Evolutionary conservation across 2,113 vertebrate genomes (phyloP), one percentile per base, ranked within the genome.

Genomic region (Rattus rattus): DNA sequence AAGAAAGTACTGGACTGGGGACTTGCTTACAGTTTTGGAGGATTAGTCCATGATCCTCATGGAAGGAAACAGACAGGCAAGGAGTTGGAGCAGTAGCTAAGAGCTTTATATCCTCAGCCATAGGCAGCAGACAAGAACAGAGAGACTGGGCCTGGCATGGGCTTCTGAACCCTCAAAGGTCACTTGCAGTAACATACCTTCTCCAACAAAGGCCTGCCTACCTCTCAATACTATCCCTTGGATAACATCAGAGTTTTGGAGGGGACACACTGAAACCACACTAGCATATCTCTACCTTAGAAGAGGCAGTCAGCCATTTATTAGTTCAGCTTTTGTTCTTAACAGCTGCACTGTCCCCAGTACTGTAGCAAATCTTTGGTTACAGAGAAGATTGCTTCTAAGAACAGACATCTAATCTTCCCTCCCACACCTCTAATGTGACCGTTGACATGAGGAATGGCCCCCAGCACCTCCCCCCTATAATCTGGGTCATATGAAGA

Each of bases 261-360:
- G 36, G 81, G 56, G 36, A 61, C n/a, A 16, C 54, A 91, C 3
- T 72, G 14, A 72, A 72, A 36, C 39, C 43, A 72, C 1, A 28
- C 3, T 28, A 90, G 33, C 36, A 69, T 13, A 9, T 33, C 65
- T 94, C 39, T 92, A 17, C 30, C 52, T 94, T 83, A 56, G 4
- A 88, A n/a, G 89, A 95, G 81, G 80, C 28, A 80, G 26, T 93
- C 20, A 75, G 36, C n/a, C 84, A 76, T 28, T 77, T 79, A 85
- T 77, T 95, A 94, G n/a, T 39, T 73, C 36, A 72, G 72, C 43
- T 92, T 88, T 91, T 87, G 67, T 91, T 56, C 47, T 59, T 92
- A 92, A 81, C 0, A 4, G 43, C 79, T 17, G 20, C 39, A 52
- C 52, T 84, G 39, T 95, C 33, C 61, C 61, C 26, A 92, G 0